Evolutionary conservation across 92 coral and sea anemone genomes (phyloP), one percentile per base, ranked within the genome.

Genomic region (Actinernus sp.): DNA sequence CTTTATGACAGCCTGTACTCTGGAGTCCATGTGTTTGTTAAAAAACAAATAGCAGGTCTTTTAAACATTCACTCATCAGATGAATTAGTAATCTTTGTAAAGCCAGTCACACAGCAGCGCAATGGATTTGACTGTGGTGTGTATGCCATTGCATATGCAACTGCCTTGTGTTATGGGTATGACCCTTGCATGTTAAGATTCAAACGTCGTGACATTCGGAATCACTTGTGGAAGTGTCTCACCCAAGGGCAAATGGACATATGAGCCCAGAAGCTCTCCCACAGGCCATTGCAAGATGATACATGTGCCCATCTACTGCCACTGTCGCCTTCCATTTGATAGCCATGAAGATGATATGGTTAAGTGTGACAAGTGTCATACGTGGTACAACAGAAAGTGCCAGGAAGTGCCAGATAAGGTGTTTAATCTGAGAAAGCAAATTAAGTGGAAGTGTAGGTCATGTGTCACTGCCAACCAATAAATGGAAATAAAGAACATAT

Each of bases 121-220:
- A 65, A 26, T 47, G 28, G 62, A 5, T 37, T 40, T 1, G 74
- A 66, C 63, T 66, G 50, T 66, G 63, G 74, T 66, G 50, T 66
- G 12, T 40, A 31, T 52, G 63, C 74, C 74, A 51, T 50, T 48
- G 74, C 74, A 21, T 17, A 30, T 21, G 74, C 63, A 26, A 19
- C 48, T 31, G 63, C 63, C 29, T 26, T 66, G 33, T 50, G 31
- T 18, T 20, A 50, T 1, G 57, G 56, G 31, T 16, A 10, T 7
- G 57, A 50, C 7, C 57, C 57, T 10, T 12, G 31, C 16, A 34
- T 24, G 16, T 19, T 25, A 17, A 50, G 14, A 20, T 50, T 22
- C 29, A 24, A 50, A 3, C 12, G 31, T 3, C 12, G n/a, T 13
- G 14, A 50, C 26, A 22, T 50, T 34, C 16, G 33, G 1, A 22